Percentiles rank a stretch among this genome's conserved stretches.
Evolutionary conservation across 2,113 vertebrate genomes (phyloP).

Genomic region (Callopanchax toddi): DNA sequence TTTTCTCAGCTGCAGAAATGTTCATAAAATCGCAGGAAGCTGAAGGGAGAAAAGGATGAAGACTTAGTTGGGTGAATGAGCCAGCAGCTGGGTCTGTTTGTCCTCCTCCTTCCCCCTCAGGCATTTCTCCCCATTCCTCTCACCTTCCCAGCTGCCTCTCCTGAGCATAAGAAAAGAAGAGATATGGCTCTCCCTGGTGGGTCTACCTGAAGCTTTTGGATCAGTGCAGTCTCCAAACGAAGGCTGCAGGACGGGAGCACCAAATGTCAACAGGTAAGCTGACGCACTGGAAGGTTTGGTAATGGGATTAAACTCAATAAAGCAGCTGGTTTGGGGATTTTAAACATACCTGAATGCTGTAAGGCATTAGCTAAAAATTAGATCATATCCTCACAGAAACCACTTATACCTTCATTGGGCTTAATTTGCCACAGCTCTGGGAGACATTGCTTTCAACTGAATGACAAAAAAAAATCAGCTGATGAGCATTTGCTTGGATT

Average conservation of each 20-base stretch:
- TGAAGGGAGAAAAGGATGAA: slow-evolving; percentile 4
- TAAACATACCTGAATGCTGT: slow-evolving; percentile 42
- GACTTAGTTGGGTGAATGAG: slow-evolving; percentile 53
- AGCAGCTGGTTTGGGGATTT: slow-evolving; percentile 22
- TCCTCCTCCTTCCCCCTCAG: slow-evolving; percentile 7
- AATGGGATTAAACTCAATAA: slow-evolving; percentile 45
- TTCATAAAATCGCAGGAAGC: slow-evolving; percentile 29
- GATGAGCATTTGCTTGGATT: slow-evolving; percentile 2
- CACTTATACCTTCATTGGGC: slow-evolving; percentile 5
- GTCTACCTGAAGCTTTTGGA: slow-evolving; percentile 49
- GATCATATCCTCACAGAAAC: slow-evolving; percentile 12
- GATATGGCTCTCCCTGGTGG: slow-evolving; percentile 50
- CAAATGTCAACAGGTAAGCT: slow-evolving; percentile 43
- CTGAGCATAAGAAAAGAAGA: slow-evolving; percentile 27
- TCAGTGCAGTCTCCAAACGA: slow-evolving; percentile 32
- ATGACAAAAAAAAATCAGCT: too few species aligned
- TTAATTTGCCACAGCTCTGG: slow-evolving; percentile 4
- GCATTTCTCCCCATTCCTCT: slow-evolving; percentile 1
- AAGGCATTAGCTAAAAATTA: slow-evolving; percentile 25
- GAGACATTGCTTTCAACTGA: slow-evolving; percentile 21
- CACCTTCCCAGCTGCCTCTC: slow-evolving; percentile 10
- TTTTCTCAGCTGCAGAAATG: slow-evolving; percentile 29
- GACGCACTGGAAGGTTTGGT: slow-evolving; percentile 20
- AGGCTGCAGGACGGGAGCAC: slow-evolving; percentile 26
- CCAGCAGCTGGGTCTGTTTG: slow-evolving; percentile 74